Conservation (phyloP, 2,888 invertebrate genomes). For the Xestia c-nigrum region DNA sequence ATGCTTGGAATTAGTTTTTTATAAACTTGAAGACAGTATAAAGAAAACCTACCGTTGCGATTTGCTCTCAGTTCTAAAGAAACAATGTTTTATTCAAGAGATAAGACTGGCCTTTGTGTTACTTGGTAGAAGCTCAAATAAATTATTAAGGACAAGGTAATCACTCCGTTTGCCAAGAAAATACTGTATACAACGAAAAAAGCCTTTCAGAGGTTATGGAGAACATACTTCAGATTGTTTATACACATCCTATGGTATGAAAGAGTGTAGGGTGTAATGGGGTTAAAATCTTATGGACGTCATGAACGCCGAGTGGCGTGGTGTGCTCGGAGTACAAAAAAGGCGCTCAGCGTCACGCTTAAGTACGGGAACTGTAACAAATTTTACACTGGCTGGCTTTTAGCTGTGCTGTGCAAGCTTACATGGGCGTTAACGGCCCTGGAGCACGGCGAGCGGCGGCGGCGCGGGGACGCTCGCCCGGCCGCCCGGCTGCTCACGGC, state of each 20-base stretch:
- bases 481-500: constrained; percentile 18
- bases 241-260: constrained; percentile 66
- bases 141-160: constrained; percentile 86
- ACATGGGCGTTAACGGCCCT: constrained; percentile 46
- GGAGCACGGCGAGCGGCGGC: constrained; percentile 18
- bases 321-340: constrained; percentile 61
- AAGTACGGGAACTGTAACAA: constrained; percentile 69
- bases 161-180: constrained; percentile 83
- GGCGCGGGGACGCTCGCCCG: constrained; percentile 24
- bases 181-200: constrained; percentile 79
- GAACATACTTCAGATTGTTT: constrained; percentile 75
- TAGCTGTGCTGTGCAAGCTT: constrained; percentile 59
- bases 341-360: constrained; percentile 54
- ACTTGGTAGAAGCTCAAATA: constrained; percentile 84
- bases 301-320: constrained; percentile 42
- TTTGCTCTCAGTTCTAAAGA: constrained; percentile 78
- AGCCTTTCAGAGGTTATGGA: constrained; percentile 75
- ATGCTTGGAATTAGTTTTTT: constrained; percentile 49
- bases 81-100: constrained; percentile 86
- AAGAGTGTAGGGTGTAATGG: constrained; percentile 53
- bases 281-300: constrained; percentile 13
- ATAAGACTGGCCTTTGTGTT: constrained; percentile 85
- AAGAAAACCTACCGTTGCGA: constrained; percentile 73
- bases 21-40: constrained; percentile 68
- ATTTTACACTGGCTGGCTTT: constrained; percentile 75